Percentiles rank a stretch among this genome's conserved stretches.
These are phyloP conservation scores for Tuta absoluta DNA, from an alignment of 2,888 invertebrate species.

Conservation along the genomic window DNA sequence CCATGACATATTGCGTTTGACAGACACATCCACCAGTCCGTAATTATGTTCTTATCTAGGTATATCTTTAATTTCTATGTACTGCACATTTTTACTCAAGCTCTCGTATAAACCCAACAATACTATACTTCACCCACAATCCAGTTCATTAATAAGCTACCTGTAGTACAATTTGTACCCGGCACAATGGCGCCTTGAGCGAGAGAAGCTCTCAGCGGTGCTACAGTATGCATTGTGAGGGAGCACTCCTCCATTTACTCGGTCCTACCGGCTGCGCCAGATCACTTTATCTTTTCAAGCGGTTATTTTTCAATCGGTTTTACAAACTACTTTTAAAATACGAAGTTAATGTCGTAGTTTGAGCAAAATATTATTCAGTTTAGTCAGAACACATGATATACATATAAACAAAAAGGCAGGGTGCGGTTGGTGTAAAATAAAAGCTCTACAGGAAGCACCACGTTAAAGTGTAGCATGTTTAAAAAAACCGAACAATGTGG, in stretches of 20 bases:
- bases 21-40: too few relatives aligned
- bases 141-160: slow-evolving; percentile 10
- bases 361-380: too few relatives aligned
- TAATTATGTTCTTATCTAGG: too few relatives aligned
- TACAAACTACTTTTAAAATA: background rate
- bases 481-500: too few relatives aligned
- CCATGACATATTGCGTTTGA: too few relatives aligned
- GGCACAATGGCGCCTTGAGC: background rate
- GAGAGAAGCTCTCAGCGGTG: slow-evolving; percentile 12
- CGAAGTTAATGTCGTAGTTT: too few relatives aligned
- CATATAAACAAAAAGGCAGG: too few relatives aligned
- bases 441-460: background rate
- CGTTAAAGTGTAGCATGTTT: background rate
- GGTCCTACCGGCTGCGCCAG: slow-evolving; percentile 10
- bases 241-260: background rate
- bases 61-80: too few relatives aligned
- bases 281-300: background rate
- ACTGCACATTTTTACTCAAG: background rate
- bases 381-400: too few relatives aligned
- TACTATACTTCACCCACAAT: background rate
- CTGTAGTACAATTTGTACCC: slow-evolving; percentile 8
- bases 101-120: background rate
- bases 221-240: slow-evolving; percentile 15
- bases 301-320: background rate
- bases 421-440: background rate